A percentile compares a stretch with the other conserved stretches of the same genome.
Conservation (phyloP, 2,113 vertebrate species). For the Taxidea taxus region DNA sequence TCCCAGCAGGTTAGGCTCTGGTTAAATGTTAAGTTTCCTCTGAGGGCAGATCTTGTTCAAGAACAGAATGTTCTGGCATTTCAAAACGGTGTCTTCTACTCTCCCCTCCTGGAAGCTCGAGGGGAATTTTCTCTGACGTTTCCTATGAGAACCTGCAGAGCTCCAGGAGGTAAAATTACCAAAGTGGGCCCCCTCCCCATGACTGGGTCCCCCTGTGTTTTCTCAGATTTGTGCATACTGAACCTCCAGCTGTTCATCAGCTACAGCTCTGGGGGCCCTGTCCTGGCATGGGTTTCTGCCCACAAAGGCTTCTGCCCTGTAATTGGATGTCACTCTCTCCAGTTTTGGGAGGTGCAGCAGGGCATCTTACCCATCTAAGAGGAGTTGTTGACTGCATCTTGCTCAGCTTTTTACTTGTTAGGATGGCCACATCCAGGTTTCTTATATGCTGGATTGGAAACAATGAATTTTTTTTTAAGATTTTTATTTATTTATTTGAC, state of each 20-base stretch:
- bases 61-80: background rate
- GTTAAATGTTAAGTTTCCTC: conserved; percentile 3
- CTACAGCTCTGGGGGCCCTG: background rate
- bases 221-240: background rate
- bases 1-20: background rate
- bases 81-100: background rate
- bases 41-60: background rate
- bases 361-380: background rate
- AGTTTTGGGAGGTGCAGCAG: background rate
- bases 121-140: background rate
- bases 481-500: too few species aligned
- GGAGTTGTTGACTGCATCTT: background rate
- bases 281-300: background rate
- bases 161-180: background rate
- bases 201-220: background rate
- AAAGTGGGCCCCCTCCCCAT: background rate
- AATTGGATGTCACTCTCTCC: background rate
- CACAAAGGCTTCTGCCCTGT: background rate
- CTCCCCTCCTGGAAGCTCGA: background rate
- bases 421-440: background rate
- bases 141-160: background rate
- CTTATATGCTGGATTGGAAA: background rate
- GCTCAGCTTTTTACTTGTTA: background rate
- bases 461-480: too few species aligned
- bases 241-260: background rate